These are phyloP conservation scores for Chalcis sispes DNA, from an alignment of 2,888 invertebrate species.

Conservation along the genomic window DNA sequence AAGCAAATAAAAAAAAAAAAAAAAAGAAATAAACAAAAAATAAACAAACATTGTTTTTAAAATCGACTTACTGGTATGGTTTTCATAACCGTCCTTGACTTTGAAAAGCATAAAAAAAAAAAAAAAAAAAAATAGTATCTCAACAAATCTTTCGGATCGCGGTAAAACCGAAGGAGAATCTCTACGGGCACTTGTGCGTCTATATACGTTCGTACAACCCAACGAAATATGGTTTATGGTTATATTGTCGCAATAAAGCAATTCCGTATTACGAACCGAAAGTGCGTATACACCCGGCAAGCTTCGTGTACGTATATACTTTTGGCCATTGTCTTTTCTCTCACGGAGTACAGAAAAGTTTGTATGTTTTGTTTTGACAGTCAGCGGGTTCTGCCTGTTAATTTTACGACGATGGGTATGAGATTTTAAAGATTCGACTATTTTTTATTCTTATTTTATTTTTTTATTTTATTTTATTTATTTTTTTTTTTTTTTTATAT, in stretches of 20 bases:
- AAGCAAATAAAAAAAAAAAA: too few relatives aligned
- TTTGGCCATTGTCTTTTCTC: conserved; percentile 59
- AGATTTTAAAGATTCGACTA: background rate
- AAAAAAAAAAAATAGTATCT: background rate
- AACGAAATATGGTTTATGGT: conserved; percentile 67
- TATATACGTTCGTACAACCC: conserved; percentile 50
- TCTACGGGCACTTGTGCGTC: background rate
- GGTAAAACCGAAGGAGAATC: conserved; percentile 9
- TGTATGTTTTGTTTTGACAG: conserved; percentile 71
- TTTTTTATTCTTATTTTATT: too few relatives aligned
- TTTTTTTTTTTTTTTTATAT: too few relatives aligned
- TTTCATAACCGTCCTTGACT: conserved; percentile 5
- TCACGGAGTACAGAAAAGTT: conserved; percentile 59
- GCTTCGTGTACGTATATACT: conserved; percentile 45
- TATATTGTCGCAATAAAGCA: conserved; percentile 68
- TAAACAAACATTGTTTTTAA: background rate
- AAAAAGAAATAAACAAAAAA: too few relatives aligned
- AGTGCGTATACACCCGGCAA: conserved; percentile 43
- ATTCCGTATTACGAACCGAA: conserved; percentile 57
- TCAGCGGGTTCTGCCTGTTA: conserved; percentile 72
- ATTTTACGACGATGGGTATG: conserved; percentile 64
- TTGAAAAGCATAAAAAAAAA: background rate
- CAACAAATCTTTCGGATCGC: background rate
- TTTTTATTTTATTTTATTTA: too few relatives aligned
- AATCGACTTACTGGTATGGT: conserved; percentile 2